Percentiles rank a stretch among this genome's conserved stretches.
Conservation (phyloP, 2,888 invertebrate species). For the Torymus auratus region DNA sequence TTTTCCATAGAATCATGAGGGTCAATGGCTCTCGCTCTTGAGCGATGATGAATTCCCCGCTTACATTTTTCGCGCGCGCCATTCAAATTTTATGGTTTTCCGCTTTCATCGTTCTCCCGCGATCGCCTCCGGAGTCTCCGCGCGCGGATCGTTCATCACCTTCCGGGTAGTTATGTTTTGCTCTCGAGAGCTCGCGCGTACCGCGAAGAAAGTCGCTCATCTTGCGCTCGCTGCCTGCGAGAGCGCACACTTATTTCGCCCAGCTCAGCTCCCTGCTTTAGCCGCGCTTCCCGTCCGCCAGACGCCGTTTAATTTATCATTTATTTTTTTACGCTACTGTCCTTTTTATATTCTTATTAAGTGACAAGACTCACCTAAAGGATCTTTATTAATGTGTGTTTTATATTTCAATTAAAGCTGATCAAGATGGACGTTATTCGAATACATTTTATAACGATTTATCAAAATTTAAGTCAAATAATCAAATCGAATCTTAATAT, state of each 20-base stretch:
- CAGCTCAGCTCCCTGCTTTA: no score
- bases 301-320: slow-evolving; percentile 13
- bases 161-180: slow-evolving; percentile 26
- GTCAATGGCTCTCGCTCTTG: no score
- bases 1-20: slow-evolving; percentile 1
- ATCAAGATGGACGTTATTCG: no score
- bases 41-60: slow-evolving; percentile 32
- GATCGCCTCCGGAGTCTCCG: slow-evolving; percentile 18
- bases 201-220: slow-evolving; percentile 27
- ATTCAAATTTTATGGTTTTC: slow-evolving; percentile 58
- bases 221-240: neutral
- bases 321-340: neutral
- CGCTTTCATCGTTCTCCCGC: slow-evolving; percentile 50
- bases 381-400: no score
- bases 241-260: no score
- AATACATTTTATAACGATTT: no score
- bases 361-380: no score
- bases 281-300: no score
- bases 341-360: no score
- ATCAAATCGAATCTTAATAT: no score
- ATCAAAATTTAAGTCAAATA: no score
- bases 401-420: no score
- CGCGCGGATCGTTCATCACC: slow-evolving; percentile 13
- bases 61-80: slow-evolving; percentile 20
- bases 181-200: neutral